Base-by-base conservation (phyloP, 2,888 invertebrate species). In the Xestia rhomboidea region DNA sequence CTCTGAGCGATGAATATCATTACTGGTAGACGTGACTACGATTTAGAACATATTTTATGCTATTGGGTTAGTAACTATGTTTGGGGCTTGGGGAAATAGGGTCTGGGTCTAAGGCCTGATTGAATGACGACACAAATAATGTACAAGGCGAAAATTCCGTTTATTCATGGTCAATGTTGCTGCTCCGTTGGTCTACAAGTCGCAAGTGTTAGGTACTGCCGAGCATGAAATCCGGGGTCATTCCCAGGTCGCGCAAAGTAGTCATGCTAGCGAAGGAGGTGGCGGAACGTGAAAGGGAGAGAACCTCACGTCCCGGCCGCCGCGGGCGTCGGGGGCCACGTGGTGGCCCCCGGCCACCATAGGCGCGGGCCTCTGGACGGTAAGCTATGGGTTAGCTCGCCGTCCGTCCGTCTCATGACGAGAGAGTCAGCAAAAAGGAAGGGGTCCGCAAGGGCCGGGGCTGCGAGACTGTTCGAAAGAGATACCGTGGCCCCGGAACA, bases 1-100 rank as follows among this genome's bases (percentile, higher is more conserved):
- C 63, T 46, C 13, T 73, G 81, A 81, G 68, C 75, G 73, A 84
- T 84, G 84, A 84, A 81, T 85, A 74, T 54, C 73, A 81, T 86
- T 85, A 85, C 49, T 51, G 4, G 4, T 49, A 57, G 68, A 81
- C 78, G 77, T 81, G 81, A 54, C 82, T 71, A 2, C 62, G 73
- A 81, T 83, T 60, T 44, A 38, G 64, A 70, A n/a, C 57, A 79
- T 73, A 68, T 68, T 70, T 81, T 54, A 82, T 73, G 64, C 41
- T 68, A 69, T 77, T 73, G 49, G 41, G 24, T 57, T n/a, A 30
- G 27, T 60, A n/a, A 68, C 34, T 54, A 2, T 54, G 21, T 41
- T 81, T 15, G 44, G 30, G 10, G 46, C 27, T 57, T 46, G 18
- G 34, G 57, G 21, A n/a, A 67, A 49, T 51, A 51, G 18, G 49